Evolutionary conservation across 2,888 invertebrate species (phyloP), one percentile per base, ranked within the genome.

Genomic region (Acrobasis consociella): DNA sequence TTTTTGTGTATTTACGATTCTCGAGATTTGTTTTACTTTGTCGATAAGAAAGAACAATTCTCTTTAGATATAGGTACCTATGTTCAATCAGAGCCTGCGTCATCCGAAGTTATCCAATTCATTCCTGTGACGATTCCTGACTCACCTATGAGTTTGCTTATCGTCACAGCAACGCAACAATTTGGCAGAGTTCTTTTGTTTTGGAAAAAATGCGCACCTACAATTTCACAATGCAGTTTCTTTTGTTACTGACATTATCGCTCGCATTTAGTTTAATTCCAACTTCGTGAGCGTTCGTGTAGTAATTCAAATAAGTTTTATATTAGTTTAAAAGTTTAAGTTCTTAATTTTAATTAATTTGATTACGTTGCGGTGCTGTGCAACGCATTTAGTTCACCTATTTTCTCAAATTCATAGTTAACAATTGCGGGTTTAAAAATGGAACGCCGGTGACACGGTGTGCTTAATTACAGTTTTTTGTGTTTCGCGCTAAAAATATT

Each of bases 111-210:
- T 38, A 37, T 50, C 16, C 46, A 39, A 17, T 39, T 22, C 60
- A 60, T 13, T 42, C 52, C 46, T n/a, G 50, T 60, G 60, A 60
- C 60, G 60, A 60, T 51, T 51, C 5, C 52, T 62, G 62, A 62
- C 13, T 62, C 55, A 62, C 13, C 62, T 55, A 55, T 49, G 55
- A 61, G 53, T 38, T 49, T 31, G 38, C 46, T 55, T 62, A 62
- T 62, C 55, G 62, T 62, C 49, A 62, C 49, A 55, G 55, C 53
- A 16, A 13, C 51, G 52, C 42, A 51, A 55, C 16, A 55, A 62
- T 55, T 62, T 62, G 62, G 62, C 62, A 62, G 17, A 56, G 49
- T 31, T 55, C 37, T 62, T 55, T 61, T 55, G 16, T 62, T 10
- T 56, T 13, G 8, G 31, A 49, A 49, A 55, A 15, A 55, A 55